Percentiles rank a stretch among this genome's conserved stretches.
phyloP scores from a whole-genome alignment of 1,140 invertebrate species.

The Colletes latitarsis region DNA sequence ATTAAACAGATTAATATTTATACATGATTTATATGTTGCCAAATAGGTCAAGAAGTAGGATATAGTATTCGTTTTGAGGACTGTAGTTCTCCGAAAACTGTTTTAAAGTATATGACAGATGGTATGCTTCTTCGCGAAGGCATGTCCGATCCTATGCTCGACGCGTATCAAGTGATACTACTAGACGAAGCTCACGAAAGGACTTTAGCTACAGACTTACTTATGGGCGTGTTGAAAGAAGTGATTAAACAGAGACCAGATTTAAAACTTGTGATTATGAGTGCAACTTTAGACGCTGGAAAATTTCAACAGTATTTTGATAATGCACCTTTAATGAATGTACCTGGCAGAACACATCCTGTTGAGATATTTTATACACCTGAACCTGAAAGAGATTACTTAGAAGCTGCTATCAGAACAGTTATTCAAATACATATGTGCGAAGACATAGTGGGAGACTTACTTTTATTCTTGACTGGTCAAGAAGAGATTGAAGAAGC shows the following conservation, averaged over 20 bases:
- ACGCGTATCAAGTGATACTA: constrained; percentile 97
- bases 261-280: constrained; percentile 99
- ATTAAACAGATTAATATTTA: background rate
- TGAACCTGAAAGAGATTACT: constrained; percentile 98
- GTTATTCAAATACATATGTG: constrained; percentile 99
- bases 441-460: constrained; percentile 96
- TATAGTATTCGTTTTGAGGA: constrained; percentile 99
- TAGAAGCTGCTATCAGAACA: constrained; percentile 99
- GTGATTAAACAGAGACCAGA: constrained; percentile 96
- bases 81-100: constrained; percentile 96
- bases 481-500: constrained; percentile 99
- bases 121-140: constrained; percentile 99
- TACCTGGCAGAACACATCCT: constrained; percentile 97
- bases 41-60: constrained; percentile 94
- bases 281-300: constrained; percentile 99
- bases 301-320: constrained; percentile 99
- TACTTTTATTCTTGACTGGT: constrained; percentile 97
- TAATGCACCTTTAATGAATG: constrained; percentile 98
- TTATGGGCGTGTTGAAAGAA: constrained; percentile 99
- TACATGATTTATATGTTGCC: background rate
- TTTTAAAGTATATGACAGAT: constrained; percentile 98
- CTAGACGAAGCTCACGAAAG: constrained; percentile 99
- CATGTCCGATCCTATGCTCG: constrained; percentile 99
- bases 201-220: constrained; percentile 98
- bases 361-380: constrained; percentile 99